phyloP scores from a whole-genome alignment of 1,140 invertebrate species.

The Phymastichus coffea region DNA sequence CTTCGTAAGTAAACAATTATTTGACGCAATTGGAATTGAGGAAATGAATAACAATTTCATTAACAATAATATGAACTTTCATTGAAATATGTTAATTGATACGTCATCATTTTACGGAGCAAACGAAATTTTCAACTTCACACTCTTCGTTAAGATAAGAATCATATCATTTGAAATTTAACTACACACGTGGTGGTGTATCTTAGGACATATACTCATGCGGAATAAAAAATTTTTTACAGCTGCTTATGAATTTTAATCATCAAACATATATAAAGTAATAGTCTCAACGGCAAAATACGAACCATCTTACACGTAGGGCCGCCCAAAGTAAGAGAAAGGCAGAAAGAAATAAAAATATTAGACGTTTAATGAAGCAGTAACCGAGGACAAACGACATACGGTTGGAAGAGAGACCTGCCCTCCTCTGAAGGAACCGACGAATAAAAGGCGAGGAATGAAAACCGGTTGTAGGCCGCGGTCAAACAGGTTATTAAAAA shows the following conservation, averaged over 20 bases:
- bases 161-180: no score
- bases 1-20: no score
- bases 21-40: no score
- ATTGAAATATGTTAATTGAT: no score
- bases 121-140: no score
- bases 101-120: no score
- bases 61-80: no score
- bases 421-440: slow-evolving; percentile 6
- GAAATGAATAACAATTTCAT: no score
- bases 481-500: slow-evolving; percentile 28
- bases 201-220: no score
- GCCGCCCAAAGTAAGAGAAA: no score
- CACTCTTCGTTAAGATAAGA: no score
- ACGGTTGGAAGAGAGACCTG: slow-evolving; percentile 9
- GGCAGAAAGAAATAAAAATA: slow-evolving; percentile 18
- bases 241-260: slow-evolving; percentile 18
- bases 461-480: slow-evolving; percentile 20
- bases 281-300: neutral
- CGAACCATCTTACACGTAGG: neutral
- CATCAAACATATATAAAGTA: slow-evolving; percentile 11
- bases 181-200: no score
- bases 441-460: slow-evolving; percentile 14
- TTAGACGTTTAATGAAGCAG: slow-evolving; percentile 27
- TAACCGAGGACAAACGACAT: slow-evolving; percentile 20
- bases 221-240: slow-evolving; percentile 1